These are phyloP conservation scores for Willowsia nigromaculata DNA, from an alignment of 2,888 invertebrate species.

Conservation along the genomic window DNA sequence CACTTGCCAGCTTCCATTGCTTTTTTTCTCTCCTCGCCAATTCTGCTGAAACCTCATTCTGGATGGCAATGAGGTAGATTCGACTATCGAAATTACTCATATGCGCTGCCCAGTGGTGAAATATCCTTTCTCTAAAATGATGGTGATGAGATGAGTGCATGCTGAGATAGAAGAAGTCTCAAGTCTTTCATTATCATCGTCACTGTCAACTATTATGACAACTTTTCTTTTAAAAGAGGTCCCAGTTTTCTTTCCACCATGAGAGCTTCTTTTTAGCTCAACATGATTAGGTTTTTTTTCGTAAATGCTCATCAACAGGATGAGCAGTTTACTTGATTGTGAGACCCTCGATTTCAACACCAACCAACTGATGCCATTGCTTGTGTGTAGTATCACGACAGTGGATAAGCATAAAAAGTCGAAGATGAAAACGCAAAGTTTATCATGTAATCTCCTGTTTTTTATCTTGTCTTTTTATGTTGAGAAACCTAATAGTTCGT, in stretches of 20 bases:
- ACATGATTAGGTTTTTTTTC: no score
- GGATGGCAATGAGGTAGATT: not conserved
- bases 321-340: not conserved
- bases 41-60: not conserved
- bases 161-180: not conserved
- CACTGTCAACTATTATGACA: not conserved
- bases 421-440: not conserved
- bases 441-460: not conserved
- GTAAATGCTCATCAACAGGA: no score
- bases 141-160: not conserved
- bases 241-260: not conserved
- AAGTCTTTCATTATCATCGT: not conserved
- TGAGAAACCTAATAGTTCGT: not conserved
- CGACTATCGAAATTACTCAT: conserved; percentile 36
- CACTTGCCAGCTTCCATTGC: not conserved
- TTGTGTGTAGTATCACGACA: not conserved
- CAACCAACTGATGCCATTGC: not conserved
- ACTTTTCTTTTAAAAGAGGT: not conserved
- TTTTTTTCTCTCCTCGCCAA: not conserved
- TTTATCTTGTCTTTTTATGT: not conserved
- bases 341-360: not conserved
- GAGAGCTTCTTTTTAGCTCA: no score
- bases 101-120: not conserved
- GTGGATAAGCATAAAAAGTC: not conserved
- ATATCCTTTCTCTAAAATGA: not conserved